A percentile compares a stretch with the other conserved stretches of the same genome.
These are phyloP conservation scores for Pedetes capensis DNA, from an alignment of 2,113 vertebrate species.

Conservation along the genomic window DNA sequence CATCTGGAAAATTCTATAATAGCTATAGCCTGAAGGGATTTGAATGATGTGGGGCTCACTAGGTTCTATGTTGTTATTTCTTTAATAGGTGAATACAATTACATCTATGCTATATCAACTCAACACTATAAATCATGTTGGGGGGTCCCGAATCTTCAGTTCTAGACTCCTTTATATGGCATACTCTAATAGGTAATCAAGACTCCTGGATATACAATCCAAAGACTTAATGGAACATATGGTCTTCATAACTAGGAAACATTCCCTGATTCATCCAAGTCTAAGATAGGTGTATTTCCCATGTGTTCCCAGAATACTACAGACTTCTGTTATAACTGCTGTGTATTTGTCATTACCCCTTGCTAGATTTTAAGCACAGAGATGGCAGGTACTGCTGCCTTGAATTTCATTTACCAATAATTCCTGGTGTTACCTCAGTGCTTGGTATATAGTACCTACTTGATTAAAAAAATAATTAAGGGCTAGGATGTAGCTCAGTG, in stretches of 20 bases:
- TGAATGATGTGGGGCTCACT: background rate
- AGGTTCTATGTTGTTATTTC: constrained; percentile 26
- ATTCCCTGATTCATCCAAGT: background rate
- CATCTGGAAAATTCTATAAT: constrained; percentile 10
- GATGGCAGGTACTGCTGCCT: background rate
- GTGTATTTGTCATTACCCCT: background rate
- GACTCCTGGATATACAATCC: background rate
- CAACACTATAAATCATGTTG: background rate
- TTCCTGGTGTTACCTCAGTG: background rate
- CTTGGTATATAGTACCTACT: background rate
- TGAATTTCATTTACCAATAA: constrained; percentile 18
- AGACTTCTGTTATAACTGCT: background rate
- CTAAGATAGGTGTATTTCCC: background rate
- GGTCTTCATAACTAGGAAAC: background rate
- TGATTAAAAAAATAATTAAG: constrained; percentile 13
- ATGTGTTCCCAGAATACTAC: background rate
- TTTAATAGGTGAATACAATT: background rate
- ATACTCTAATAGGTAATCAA: background rate
- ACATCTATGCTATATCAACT: background rate
- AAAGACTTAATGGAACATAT: background rate
- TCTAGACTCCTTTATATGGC: background rate
- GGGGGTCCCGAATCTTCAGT: background rate
- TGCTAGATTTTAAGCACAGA: background rate
- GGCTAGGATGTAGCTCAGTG: no score
- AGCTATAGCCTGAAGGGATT: background rate